phyloP scores from a whole-genome alignment of 37 sponge, comb jelly and placozoan species.

The Theonella swinhoei region DNA sequence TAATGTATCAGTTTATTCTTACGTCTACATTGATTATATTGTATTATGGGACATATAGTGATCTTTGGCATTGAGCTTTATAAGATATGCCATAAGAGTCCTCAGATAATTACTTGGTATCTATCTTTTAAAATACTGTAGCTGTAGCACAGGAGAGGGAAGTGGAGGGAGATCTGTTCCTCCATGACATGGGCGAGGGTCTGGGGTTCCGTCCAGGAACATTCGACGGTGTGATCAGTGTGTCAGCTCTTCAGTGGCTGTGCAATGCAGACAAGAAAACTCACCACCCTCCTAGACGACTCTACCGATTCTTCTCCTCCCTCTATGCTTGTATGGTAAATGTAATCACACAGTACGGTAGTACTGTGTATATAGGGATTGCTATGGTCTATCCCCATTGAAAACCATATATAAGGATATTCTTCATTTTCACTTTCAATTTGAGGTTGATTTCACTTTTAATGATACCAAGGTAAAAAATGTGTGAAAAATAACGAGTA shows the following conservation, averaged over 20 bases:
- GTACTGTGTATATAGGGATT: not conserved
- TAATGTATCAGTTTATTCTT: not conserved
- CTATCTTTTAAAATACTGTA: too few species aligned
- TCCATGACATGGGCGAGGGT: constrained; percentile 97
- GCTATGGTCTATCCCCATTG: not conserved
- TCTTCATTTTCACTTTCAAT: not conserved
- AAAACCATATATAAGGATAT: not conserved
- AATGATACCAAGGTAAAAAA: too few species aligned
- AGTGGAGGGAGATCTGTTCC: constrained; percentile 92
- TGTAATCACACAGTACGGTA: too few species aligned
- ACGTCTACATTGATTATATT: too few species aligned
- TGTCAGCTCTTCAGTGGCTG: constrained; percentile 98
- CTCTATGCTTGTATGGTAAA: constrained; percentile 91
- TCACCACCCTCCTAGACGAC: constrained; percentile 86
- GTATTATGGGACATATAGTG: too few species aligned
- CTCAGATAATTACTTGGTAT: too few species aligned
- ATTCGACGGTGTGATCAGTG: constrained; percentile 98
- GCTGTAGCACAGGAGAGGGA: constrained; percentile 93
- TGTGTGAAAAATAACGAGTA: too few species aligned
- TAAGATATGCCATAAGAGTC: too few species aligned
- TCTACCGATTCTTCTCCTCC: constrained; percentile 88
- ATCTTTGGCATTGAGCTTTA: too few species aligned
- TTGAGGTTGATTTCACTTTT: too few species aligned
- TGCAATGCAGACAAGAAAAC: constrained; percentile 97
- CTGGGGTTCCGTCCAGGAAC: constrained; percentile 91